Conservation (phyloP, 2,888 invertebrate species). For the Nycteola revayana region DNA sequence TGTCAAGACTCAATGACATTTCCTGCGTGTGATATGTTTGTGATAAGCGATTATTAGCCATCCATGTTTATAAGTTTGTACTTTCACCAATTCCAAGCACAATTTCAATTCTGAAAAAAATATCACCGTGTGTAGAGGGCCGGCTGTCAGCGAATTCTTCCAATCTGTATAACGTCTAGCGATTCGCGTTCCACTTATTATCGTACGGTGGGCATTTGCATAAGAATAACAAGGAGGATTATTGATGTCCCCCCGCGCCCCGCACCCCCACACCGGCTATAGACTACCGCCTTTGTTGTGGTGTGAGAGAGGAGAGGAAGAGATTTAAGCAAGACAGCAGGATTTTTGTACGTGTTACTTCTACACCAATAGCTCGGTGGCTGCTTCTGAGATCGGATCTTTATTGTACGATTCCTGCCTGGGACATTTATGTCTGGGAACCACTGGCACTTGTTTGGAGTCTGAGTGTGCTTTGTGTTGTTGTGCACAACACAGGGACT, state of each 20-base stretch:
- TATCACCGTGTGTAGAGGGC: constrained; percentile 32
- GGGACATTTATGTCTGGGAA: no score
- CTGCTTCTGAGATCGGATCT: no score
- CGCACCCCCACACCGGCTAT: constrained; percentile 23
- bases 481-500: no score
- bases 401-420: no score
- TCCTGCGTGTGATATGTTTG: no score
- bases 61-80: not conserved
- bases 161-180: constrained; percentile 77
- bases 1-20: no score
- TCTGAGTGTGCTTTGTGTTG: no score
- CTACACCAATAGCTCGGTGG: no score
- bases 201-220: constrained; percentile 78
- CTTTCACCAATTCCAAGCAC: not conserved
- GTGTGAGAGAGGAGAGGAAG: constrained; percentile 18
- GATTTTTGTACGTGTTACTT: no score
- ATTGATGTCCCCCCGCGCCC: constrained; percentile 60
- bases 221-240: constrained; percentile 81
- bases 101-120: not conserved
- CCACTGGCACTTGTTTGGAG: no score
- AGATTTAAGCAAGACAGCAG: constrained; percentile 5
- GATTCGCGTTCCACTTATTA: constrained; percentile 79
- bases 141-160: constrained; percentile 65
- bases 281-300: constrained; percentile 22
- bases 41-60: not conserved